phyloP scores from a whole-genome alignment of 2,113 vertebrate species.

The Kryptolebias marmoratus region DNA sequence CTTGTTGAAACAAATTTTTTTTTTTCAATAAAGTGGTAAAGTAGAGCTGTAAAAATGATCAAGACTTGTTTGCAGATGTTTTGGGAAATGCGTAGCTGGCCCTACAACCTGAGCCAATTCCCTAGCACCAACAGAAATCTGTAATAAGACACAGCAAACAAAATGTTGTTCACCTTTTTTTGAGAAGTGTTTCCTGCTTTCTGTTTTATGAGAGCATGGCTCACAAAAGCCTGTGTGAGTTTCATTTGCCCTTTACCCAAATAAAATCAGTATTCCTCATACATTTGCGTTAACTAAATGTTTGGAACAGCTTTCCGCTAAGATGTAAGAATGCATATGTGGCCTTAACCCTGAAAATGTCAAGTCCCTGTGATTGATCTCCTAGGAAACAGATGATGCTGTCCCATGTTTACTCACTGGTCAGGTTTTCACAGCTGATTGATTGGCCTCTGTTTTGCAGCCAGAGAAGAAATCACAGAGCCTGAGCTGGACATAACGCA shows the following conservation, averaged over 20 bases:
- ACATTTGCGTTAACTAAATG: conserved; percentile 13
- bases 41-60: conserved; percentile 8
- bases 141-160: conserved; percentile 14
- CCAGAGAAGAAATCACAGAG: conserved; percentile 55
- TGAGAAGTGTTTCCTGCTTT: neutral
- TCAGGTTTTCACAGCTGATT: conserved; percentile 65
- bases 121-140: conserved; percentile 37
- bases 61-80: neutral
- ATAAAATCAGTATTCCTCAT: conserved; percentile 10
- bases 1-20: neutral
- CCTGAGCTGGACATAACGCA: conserved; percentile 36
- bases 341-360: conserved; percentile 36
- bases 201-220: neutral
- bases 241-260: neutral
- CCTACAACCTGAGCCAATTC: conserved; percentile 35
- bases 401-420: conserved; percentile 62
- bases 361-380: conserved; percentile 61
- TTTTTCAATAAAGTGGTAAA: neutral
- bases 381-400: conserved; percentile 58
- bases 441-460: conserved; percentile 60
- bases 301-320: conserved; percentile 33
- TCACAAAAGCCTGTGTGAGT: neutral
- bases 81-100: conserved; percentile 14
- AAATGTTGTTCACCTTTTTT: conserved; percentile 3
- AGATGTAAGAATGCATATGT: conserved; percentile 31